A percentile compares a stretch with the other conserved stretches of the same genome.
These are phyloP conservation scores for Blastomussa wellsi DNA, from an alignment of 92 coral and sea anemone species.

Conservation along the genomic window DNA sequence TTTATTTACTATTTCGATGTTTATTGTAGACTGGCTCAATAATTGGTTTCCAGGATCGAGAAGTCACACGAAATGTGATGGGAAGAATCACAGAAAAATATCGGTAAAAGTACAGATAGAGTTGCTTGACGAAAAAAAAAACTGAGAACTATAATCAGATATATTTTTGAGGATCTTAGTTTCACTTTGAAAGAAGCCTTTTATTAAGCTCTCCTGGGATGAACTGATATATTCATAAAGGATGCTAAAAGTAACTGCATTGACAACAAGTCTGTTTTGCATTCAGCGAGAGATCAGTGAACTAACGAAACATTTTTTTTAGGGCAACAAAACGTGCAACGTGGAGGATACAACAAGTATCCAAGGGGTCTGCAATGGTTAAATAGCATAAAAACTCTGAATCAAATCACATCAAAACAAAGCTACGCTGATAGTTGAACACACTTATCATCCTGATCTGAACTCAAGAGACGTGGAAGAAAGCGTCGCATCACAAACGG, in stretches of 20 bases:
- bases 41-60: slow-evolving; percentile 36
- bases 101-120: slow-evolving; percentile 1
- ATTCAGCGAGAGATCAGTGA: slow-evolving; percentile 7
- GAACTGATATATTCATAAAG: slow-evolving; percentile 25
- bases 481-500: neutral
- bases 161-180: neutral
- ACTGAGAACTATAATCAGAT: neutral
- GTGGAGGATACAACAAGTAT: neutral
- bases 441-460: neutral
- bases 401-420: neutral
- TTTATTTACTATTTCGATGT: slow-evolving; percentile 38
- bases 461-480: neutral
- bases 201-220: slow-evolving; percentile 21
- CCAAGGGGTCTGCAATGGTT: neutral
- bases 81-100: neutral
- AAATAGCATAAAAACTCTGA: neutral
- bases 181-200: neutral
- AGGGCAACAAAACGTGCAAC: neutral
- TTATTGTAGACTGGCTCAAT: slow-evolving; percentile 29
- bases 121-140: neutral
- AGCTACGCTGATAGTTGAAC: neutral
- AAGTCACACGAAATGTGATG: slow-evolving; percentile 14
- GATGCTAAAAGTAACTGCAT: slow-evolving; percentile 11
- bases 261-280: neutral
- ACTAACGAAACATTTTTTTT: neutral